These are phyloP conservation scores for Tarsius wallacei DNA, from an alignment of 2,797 vertebrate genomes.

Conservation along the genomic window DNA sequence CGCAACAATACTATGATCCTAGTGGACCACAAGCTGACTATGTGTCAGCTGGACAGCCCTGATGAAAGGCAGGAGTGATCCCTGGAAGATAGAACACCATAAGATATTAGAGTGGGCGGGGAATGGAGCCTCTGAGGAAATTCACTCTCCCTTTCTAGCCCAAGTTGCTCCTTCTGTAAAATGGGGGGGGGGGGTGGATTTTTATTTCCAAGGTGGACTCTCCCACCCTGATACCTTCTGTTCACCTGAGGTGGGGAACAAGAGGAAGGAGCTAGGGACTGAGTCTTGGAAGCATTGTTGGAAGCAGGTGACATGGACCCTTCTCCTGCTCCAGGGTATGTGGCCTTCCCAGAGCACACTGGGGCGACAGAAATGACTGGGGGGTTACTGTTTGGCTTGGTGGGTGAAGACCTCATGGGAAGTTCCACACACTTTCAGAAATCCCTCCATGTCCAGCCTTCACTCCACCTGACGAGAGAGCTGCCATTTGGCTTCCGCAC, in stretches of 20 bases:
- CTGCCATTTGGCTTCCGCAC: neutral
- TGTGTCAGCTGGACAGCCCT: neutral
- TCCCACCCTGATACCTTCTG: neutral
- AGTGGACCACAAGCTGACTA: neutral
- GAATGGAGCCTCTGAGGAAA: neutral
- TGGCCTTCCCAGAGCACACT: constrained; percentile 9
- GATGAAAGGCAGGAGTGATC: neutral
- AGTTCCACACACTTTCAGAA: constrained; percentile 12
- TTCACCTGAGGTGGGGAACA: neutral
- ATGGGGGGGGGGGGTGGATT: neutral
- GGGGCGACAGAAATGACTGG: neutral
- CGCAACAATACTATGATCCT: neutral
- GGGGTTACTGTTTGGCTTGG: neutral
- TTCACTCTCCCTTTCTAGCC: neutral
- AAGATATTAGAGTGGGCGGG: neutral
- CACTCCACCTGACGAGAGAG: constrained; percentile 5
- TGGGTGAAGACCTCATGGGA: neutral
- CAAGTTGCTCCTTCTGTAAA: constrained; percentile 19
- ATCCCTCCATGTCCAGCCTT: neutral
- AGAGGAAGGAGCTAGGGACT: neutral
- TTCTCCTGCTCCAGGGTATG: neutral
- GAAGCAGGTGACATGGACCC: neutral
- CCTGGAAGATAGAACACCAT: neutral
- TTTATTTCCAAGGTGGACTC: neutral
- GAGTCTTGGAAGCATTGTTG: neutral